Evolutionary conservation across 2,797 vertebrate genomes (phyloP).

Genomic region (Pseudomugil tenellus): DNA sequence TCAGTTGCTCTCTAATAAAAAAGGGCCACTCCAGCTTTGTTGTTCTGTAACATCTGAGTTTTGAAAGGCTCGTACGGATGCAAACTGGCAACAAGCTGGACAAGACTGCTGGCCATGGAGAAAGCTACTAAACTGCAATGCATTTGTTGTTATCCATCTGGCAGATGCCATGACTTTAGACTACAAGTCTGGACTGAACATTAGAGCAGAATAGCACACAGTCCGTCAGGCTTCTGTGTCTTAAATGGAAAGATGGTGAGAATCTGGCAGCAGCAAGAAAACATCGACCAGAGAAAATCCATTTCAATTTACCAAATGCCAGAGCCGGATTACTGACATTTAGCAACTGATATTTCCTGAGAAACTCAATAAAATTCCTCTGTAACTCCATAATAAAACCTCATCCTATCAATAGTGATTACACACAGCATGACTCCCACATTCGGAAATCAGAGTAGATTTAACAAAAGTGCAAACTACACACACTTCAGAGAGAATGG

Average conservation of each 20-base stretch:
- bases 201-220: conserved; percentile 29
- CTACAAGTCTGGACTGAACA: conserved; percentile 12
- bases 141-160: conserved; percentile 23
- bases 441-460: conserved; percentile 34
- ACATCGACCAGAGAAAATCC: conserved; percentile 69
- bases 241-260: conserved; percentile 43
- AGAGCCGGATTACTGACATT: conserved; percentile 75
- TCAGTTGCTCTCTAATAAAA: too few relatives aligned
- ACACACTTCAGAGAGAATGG: conserved; percentile 18
- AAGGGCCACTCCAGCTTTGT: too few relatives aligned
- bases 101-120: conserved; percentile 40
- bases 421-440: conserved; percentile 49
- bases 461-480: conserved; percentile 10
- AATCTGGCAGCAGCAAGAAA: conserved; percentile 49
- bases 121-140: conserved; percentile 23
- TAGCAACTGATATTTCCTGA: conserved; percentile 68
- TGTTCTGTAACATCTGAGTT: conserved; percentile 15
- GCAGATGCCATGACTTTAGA: conserved; percentile 30
- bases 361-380: conserved; percentile 54
- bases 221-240: conserved; percentile 32
- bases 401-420: conserved; percentile 56
- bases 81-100: conserved; percentile 46
- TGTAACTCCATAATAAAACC: conserved; percentile 49
- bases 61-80: conserved; percentile 42
- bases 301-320: conserved; percentile 77